Evolutionary conservation across 1,140 invertebrate genomes (phyloP).

Genomic region (Drosophila lowei): DNA sequence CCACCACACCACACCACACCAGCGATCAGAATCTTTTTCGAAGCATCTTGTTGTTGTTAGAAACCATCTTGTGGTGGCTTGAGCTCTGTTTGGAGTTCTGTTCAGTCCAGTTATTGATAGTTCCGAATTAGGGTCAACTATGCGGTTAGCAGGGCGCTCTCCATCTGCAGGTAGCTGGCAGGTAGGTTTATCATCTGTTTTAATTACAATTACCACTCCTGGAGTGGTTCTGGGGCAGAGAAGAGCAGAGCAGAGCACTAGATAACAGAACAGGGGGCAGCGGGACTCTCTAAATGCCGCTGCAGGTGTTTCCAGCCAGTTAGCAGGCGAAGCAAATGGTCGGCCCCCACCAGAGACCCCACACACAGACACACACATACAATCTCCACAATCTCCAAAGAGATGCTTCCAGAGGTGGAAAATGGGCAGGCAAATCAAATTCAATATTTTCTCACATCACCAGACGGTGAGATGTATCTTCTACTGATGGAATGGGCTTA

Average conservation of each 20-base stretch:
- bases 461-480: background rate
- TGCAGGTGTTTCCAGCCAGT: conserved; percentile 70
- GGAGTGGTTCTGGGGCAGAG: background rate
- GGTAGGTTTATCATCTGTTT: conserved; percentile 67
- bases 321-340: conserved; percentile 65
- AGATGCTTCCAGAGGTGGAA: background rate
- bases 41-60: too few species aligned
- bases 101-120: conserved; percentile 69
- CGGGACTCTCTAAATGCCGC: conserved; percentile 23
- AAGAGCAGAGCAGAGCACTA: too few species aligned
- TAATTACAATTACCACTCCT: conserved; percentile 56
- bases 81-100: conserved; percentile 13
- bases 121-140: conserved; percentile 75
- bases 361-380: conserved; percentile 1
- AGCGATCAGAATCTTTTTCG: conserved; percentile 59
- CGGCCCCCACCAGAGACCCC: conserved; percentile 7
- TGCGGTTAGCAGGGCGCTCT: conserved; percentile 46
- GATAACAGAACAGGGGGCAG: conserved; percentile 21
- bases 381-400: too few species aligned
- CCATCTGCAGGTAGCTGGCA: conserved; percentile 36
- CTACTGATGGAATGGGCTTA: too few species aligned
- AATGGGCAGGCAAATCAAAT: conserved; percentile 20
- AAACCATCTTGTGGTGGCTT: conserved; percentile 12
- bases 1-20: too few species aligned
- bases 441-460: conserved; percentile 37